Percentiles rank a stretch among this genome's conserved stretches.
phyloP scores from a whole-genome alignment of 2,888 invertebrate genomes.

The Orthosia gothica region DNA sequence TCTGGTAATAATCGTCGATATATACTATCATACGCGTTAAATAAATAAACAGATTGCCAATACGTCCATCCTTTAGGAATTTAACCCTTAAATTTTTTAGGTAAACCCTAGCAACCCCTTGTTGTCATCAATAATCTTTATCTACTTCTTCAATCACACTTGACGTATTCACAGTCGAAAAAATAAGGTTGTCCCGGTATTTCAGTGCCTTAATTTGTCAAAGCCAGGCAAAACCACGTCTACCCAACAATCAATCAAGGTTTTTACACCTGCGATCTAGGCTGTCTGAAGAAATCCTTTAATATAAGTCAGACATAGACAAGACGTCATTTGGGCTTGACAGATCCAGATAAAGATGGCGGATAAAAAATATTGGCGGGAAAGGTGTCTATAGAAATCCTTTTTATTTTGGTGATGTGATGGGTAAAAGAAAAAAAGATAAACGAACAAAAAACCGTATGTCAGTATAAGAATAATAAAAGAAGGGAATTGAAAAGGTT shows the following conservation, averaged over 20 bases:
- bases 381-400: neutral
- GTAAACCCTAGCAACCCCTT: neutral
- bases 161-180: neutral
- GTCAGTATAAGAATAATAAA: neutral
- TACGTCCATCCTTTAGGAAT: no score
- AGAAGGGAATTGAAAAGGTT: no score
- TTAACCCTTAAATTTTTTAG: neutral
- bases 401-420: neutral
- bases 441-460: neutral
- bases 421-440: neutral
- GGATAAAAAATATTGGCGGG: neutral
- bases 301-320: slow-evolving; percentile 9
- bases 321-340: slow-evolving; percentile 28
- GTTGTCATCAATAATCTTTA: neutral
- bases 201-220: slow-evolving; percentile 6
- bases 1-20: no score
- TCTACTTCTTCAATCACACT: slow-evolving; percentile 3
- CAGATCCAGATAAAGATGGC: slow-evolving; percentile 37
- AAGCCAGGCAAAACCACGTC: neutral
- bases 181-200: slow-evolving; percentile 15
- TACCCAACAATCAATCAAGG: slow-evolving; percentile 19
- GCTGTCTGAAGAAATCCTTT: slow-evolving; percentile 8
- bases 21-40: no score
- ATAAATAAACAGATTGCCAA: no score
- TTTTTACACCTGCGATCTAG: slow-evolving; percentile 13